Evolutionary conservation across 2,888 invertebrate genomes (phyloP), one percentile per base, ranked within the genome.

Genomic region (Lasioglossum zephyrum): DNA sequence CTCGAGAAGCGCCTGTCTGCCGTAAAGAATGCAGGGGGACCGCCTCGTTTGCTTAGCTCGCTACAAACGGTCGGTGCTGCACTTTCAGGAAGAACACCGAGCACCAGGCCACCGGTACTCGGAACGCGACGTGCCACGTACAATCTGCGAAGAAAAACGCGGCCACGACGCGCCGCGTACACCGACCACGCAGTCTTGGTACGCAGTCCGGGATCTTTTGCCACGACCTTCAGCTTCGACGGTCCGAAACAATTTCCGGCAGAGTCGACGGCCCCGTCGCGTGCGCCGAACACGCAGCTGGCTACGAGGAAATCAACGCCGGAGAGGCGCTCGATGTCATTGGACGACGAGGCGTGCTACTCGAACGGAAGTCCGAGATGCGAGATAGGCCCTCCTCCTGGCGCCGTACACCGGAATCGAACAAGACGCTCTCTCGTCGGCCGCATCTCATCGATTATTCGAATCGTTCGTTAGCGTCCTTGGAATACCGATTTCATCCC

Each of bases 1-100:
- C 93, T 93, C 89, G 90, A 92, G 92, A 93, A 92, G 90, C 91
- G 91, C 89, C 92, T 92, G 91, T 91, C 90, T 89, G 85, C 89
- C 81, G 89, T 92, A 88, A 93, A 93, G 92, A 93, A 93, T 93
- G 92, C 92, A 92, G 89, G 88, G 89, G 88, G 87, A 90, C 89
- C 88, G 88, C 90, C 91, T 94, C 93, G 92, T 93, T 93, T 93
- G 93, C 93, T 93, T 92, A 92, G 92, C 83, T 84, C 87, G 81
- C 84, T 84, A 63, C 76, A 80, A 88, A 87, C 87, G 87, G 81
- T 36, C 81, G 78, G 81, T 41, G 70, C 81, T 79, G 84, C 83
- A 85, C 85, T 86, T 90, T 90, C 79, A 74, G 82, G 47, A 72
- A 39, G 74, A 77, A 70, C 82, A 31, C 16, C 73, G 36, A 44